Conservation (phyloP, 2,113 vertebrate genomes). For the Ifrita kowaldi region DNA sequence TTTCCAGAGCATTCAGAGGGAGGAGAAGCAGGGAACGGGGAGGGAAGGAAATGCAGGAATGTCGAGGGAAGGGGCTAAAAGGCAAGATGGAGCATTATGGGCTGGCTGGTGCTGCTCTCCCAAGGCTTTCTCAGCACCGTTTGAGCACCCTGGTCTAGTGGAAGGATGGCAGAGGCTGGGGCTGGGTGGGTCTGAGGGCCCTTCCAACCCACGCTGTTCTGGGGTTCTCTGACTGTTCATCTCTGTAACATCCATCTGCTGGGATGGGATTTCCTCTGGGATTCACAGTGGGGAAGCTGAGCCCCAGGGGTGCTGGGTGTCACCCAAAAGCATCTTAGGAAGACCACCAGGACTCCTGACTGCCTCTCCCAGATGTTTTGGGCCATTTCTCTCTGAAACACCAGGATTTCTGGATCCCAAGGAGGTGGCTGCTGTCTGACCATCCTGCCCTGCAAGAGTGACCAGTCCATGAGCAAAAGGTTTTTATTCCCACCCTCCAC, state of each 20-base stretch:
- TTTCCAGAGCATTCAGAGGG: conserved; percentile 5
- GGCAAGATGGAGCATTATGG: background rate
- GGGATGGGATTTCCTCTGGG: background rate
- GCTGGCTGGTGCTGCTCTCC: background rate
- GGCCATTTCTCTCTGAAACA: background rate
- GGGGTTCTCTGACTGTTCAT: background rate
- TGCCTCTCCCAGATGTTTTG: background rate
- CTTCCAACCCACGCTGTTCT: background rate
- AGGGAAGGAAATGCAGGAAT: background rate
- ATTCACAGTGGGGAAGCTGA: background rate
- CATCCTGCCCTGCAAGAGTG: background rate
- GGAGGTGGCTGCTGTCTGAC: background rate
- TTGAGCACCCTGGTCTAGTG: background rate
- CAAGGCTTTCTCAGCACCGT: background rate
- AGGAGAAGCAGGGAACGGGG: background rate
- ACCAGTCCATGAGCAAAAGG: background rate
- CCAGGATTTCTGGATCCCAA: accelerated
- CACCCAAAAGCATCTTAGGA: background rate
- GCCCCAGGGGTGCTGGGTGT: background rate
- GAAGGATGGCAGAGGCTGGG: background rate
- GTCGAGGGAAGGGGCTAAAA: background rate
- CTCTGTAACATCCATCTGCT: background rate
- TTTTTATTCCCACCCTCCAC: background rate
- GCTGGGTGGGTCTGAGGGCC: background rate
- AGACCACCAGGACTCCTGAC: background rate